These are phyloP conservation scores for Tapera naevia DNA, from an alignment of 2,797 vertebrate genomes.

Conservation along the genomic window DNA sequence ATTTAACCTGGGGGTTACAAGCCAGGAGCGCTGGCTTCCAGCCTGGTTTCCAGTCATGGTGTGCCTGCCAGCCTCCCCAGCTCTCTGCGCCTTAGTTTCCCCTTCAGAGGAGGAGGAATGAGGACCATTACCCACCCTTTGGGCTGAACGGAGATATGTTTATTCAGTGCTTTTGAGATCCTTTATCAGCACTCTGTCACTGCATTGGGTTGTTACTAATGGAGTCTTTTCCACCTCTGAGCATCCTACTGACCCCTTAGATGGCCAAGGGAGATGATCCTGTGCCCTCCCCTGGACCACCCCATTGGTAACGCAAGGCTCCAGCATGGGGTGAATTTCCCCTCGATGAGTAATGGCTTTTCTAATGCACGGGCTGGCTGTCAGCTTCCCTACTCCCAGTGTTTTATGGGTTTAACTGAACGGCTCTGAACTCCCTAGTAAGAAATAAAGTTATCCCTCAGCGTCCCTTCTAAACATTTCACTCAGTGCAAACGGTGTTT, in stretches of 20 bases:
- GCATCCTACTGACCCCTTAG: not conserved
- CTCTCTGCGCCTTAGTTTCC: not conserved
- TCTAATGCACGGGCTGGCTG: conserved; percentile 87
- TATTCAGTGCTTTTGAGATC: not conserved
- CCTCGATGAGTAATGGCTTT: conserved; percentile 88
- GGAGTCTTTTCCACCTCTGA: not conserved
- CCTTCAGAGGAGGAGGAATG: not conserved
- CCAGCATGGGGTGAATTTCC: conserved; percentile 64
- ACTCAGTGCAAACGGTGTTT: conserved; percentile 97
- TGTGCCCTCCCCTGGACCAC: conserved; percentile 41
- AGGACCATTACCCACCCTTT: not conserved
- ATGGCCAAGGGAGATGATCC: conserved; percentile 31
- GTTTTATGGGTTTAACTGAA: conserved; percentile 97
- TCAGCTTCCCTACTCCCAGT: conserved; percentile 81
- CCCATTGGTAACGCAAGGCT: conserved; percentile 42
- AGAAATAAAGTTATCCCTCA: conserved; percentile 99
- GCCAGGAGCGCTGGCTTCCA: not conserved
- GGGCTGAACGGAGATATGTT: not conserved
- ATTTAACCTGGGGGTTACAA: not conserved
- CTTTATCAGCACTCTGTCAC: not conserved
- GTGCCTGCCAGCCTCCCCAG: not conserved
- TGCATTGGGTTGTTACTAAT: not conserved
- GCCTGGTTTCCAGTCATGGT: not conserved
- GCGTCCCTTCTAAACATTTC: conserved; percentile 98
- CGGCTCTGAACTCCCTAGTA: conserved; percentile 98